Conservation (phyloP, 2,113 vertebrate species). For the Lutjanus erythropterus region DNA sequence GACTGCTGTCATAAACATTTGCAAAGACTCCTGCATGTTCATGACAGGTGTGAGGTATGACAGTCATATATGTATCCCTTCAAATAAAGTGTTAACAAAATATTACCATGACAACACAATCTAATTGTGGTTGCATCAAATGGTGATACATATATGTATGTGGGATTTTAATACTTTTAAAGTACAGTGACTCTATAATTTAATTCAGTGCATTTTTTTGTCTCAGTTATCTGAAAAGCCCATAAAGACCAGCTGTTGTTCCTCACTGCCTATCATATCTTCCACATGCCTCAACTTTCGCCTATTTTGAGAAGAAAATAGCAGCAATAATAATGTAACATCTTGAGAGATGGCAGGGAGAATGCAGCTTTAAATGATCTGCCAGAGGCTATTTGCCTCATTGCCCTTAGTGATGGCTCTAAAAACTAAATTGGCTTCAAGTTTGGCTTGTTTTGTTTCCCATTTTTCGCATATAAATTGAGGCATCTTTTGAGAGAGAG, state of each 20-base stretch:
- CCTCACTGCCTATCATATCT: slow-evolving; percentile 10
- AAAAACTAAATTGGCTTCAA: slow-evolving; percentile 69
- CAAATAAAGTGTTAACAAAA: not conserved
- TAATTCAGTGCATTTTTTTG: not conserved
- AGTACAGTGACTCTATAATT: not conserved
- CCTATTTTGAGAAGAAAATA: slow-evolving; percentile 43
- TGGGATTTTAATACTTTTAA: slow-evolving; percentile 1
- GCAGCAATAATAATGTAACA: slow-evolving; percentile 46
- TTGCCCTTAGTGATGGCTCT: slow-evolving; percentile 63
- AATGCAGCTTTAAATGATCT: slow-evolving; percentile 65
- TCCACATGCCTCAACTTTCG: slow-evolving; percentile 36
- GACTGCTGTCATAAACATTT: no score
- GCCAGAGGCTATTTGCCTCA: slow-evolving; percentile 63
- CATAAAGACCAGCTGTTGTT: slow-evolving; percentile 3
- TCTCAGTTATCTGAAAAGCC: slow-evolving; percentile 5
- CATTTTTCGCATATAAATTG: slow-evolving; percentile 59
- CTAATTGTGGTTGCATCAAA: not conserved
- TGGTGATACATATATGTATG: not conserved
- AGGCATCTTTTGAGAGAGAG: slow-evolving; percentile 46
- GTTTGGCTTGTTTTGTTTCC: slow-evolving; percentile 62
- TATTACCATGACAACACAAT: not conserved
- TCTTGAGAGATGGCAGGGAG: slow-evolving; percentile 49
- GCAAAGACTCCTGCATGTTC: no score
- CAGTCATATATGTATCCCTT: no score
- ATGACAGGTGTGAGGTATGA: no score